Conservation (phyloP, 1,140 invertebrate genomes). For the Hylaeus anthracinus region DNA sequence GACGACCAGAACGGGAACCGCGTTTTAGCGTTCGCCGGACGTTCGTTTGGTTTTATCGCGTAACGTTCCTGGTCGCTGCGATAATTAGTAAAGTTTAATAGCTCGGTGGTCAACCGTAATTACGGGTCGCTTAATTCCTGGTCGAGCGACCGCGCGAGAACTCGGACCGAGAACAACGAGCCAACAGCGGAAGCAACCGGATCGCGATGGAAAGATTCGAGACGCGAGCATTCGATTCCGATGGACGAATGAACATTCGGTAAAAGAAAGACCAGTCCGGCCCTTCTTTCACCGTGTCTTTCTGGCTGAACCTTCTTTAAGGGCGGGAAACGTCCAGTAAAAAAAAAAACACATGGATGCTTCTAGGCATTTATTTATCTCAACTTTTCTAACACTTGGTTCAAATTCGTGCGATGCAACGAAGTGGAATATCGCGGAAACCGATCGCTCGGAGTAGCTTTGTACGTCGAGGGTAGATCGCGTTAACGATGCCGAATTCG, state of each 20-base stretch:
- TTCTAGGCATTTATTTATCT: no score
- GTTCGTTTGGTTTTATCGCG: not conserved
- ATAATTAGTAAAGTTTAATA: conserved; percentile 60
- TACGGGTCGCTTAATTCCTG: conserved; percentile 35
- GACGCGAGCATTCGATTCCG: not conserved
- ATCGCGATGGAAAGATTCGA: no score
- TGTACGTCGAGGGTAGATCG: not conserved
- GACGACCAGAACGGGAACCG: not conserved
- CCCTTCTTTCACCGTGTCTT: no score
- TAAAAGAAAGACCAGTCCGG: no score
- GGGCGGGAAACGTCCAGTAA: no score
- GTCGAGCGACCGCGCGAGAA: not conserved
- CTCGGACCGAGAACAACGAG: not conserved
- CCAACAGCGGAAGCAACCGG: not conserved
- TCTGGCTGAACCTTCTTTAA: no score
- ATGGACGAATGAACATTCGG: no score
- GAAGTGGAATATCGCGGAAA: no score
- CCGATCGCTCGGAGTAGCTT: no score
- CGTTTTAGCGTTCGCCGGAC: conserved; percentile 11
- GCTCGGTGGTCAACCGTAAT: conserved; percentile 49
- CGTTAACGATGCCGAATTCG: conserved; percentile 11
- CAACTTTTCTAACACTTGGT: no score
- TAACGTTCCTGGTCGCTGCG: conserved; percentile 29
- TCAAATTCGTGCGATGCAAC: no score
- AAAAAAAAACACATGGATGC: no score